phyloP scores from a whole-genome alignment of 1,140 invertebrate species.

The Rhagoletis zephyria region DNA sequence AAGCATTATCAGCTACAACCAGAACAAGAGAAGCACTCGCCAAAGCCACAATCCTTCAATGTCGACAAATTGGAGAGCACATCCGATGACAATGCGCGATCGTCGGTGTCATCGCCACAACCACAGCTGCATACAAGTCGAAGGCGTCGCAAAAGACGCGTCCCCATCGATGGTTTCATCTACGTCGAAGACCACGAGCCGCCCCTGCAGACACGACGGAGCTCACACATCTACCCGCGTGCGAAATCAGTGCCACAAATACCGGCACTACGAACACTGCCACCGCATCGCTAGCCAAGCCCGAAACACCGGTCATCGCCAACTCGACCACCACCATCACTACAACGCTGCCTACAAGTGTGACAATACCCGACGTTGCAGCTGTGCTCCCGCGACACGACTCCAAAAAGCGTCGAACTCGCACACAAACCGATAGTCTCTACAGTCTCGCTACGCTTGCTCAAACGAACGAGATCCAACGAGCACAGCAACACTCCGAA shows the following conservation, averaged over 20 bases:
- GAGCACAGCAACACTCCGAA: constrained; percentile 58
- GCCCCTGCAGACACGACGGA: background rate
- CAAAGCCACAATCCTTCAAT: background rate
- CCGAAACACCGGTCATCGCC: constrained; percentile 30
- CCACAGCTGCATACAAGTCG: background rate
- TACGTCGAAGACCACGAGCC: constrained; percentile 31
- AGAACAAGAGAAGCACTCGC: background rate
- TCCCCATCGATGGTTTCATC: constrained; percentile 54
- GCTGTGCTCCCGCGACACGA: constrained; percentile 19
- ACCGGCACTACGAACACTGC: constrained; percentile 40
- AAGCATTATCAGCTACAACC: constrained; percentile 9
- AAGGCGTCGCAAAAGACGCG: background rate
- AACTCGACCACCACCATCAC: constrained; percentile 51
- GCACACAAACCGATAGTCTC: constrained; percentile 53
- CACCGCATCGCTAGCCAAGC: constrained; percentile 46
- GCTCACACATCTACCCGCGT: background rate
- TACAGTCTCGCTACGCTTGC: constrained; percentile 54
- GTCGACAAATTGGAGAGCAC: background rate
- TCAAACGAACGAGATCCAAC: constrained; percentile 45
- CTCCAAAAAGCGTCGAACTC: constrained; percentile 51
- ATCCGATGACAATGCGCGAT: background rate
- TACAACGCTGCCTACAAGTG: constrained; percentile 28
- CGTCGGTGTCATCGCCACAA: constrained; percentile 20
- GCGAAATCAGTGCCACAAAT: background rate
- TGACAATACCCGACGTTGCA: constrained; percentile 35